Evolutionary conservation across 2,888 invertebrate species (phyloP).

Genomic region (Mellilla xanthometata): DNA sequence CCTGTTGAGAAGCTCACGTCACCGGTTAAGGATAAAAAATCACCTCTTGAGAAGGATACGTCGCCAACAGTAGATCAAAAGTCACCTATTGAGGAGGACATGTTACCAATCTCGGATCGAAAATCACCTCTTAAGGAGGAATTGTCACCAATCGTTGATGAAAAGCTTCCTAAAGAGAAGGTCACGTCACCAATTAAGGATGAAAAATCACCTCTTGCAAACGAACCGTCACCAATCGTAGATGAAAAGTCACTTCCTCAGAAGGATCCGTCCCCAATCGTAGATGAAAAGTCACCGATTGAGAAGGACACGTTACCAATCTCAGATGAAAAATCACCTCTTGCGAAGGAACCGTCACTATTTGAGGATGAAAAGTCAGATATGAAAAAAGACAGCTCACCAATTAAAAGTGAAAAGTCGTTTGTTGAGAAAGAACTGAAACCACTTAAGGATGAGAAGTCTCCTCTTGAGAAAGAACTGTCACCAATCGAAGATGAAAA

Average conservation of each 20-base stretch:
- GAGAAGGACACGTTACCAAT: not conserved
- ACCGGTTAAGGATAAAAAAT: not conserved
- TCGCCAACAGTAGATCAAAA: not conserved
- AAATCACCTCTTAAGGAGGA: not conserved
- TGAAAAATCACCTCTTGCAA: not conserved
- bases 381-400: not conserved
- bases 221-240: too few species aligned
- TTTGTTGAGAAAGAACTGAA: not conserved
- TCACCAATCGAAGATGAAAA: not conserved
- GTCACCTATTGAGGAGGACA: not conserved
- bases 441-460: not conserved
- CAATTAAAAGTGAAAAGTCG: not conserved
- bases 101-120: not conserved
- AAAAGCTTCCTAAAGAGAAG: not conserved
- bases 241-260: not conserved
- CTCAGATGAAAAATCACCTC: not conserved
- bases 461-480: not conserved
- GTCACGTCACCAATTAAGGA: not conserved
- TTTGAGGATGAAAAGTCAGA: too few species aligned
- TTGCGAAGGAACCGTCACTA: not conserved
- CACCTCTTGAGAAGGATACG: not conserved
- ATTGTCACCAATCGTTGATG: not conserved
- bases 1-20: not conserved
- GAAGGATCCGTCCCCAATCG: not conserved
- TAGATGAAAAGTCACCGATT: not conserved